Evolutionary conservation across 1,140 invertebrate species (phyloP).

Genomic region (Drosophila watanabei): DNA sequence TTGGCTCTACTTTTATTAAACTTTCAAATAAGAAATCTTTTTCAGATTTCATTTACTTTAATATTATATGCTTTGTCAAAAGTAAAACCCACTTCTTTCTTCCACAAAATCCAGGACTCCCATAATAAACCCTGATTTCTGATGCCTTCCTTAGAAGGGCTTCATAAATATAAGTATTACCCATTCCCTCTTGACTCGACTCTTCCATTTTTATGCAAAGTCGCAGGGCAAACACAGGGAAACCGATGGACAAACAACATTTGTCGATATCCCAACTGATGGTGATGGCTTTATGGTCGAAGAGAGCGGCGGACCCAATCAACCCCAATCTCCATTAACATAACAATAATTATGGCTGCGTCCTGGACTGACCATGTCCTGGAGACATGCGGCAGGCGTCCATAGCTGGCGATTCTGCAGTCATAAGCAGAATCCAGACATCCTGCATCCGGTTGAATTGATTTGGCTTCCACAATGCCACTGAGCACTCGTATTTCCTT

Average conservation of each 20-base stretch:
- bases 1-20: too few species aligned
- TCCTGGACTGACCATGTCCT: slow-evolving; percentile 54
- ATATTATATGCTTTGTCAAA: not conserved
- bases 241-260: slow-evolving; percentile 67
- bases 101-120: not conserved
- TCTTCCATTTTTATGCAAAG: slow-evolving; percentile 75
- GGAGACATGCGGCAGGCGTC: slow-evolving; percentile 45
- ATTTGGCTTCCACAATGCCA: slow-evolving; percentile 44
- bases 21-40: not conserved
- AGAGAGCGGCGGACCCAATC: slow-evolving; percentile 14
- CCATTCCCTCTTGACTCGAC: not conserved
- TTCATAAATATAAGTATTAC: slow-evolving; percentile 31
- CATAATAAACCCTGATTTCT: slow-evolving; percentile 26
- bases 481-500: not conserved
- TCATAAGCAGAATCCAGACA: slow-evolving; percentile 74
- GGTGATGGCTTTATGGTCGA: slow-evolving; percentile 44
- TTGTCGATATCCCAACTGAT: slow-evolving; percentile 32
- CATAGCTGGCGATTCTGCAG: slow-evolving; percentile 51
- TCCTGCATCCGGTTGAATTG: slow-evolving; percentile 81
- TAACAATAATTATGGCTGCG: slow-evolving; percentile 78
- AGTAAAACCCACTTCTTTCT: not conserved
- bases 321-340: slow-evolving; percentile 69
- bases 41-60: not conserved
- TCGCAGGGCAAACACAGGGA: slow-evolving; percentile 65
- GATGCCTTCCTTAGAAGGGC: not conserved